Evolutionary conservation across 2,113 vertebrate genomes (phyloP).

Genomic region (Rattus rattus): DNA sequence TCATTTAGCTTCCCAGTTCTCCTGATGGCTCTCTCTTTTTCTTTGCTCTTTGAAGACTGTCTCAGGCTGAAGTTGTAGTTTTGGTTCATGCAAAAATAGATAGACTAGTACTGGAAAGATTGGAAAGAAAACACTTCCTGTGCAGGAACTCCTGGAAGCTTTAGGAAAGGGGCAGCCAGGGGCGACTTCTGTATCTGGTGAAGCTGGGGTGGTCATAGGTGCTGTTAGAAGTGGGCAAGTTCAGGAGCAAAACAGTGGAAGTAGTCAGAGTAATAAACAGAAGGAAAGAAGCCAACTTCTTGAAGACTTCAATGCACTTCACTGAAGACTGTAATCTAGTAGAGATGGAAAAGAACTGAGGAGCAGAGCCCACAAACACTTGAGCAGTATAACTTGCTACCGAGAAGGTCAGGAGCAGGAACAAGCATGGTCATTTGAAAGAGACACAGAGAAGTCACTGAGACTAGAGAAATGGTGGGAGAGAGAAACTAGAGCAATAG

Average conservation of each 20-base stretch:
- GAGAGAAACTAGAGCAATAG: background rate
- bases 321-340: background rate
- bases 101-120: slow-evolving; percentile 14
- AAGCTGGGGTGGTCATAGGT: background rate
- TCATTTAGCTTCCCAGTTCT: slow-evolving; percentile 63
- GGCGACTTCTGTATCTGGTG: background rate
- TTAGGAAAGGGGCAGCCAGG: background rate
- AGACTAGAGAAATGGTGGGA: background rate
- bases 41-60: slow-evolving; percentile 48
- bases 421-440: background rate
- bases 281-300: background rate
- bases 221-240: background rate
- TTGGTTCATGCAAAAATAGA: slow-evolving; percentile 29
- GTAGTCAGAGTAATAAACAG: background rate
- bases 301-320: too few species aligned
- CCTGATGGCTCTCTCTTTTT: slow-evolving; percentile 48
- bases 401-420: background rate
- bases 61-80: background rate
- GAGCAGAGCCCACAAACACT: background rate
- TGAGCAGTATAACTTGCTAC: background rate
- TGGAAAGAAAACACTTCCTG: slow-evolving; percentile 37
- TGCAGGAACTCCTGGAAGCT: background rate
- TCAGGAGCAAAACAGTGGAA: background rate
- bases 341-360: background rate
- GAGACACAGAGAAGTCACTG: background rate